Conservation (phyloP, 2,888 invertebrate genomes). For the Sphaerophoria rueppellii region DNA sequence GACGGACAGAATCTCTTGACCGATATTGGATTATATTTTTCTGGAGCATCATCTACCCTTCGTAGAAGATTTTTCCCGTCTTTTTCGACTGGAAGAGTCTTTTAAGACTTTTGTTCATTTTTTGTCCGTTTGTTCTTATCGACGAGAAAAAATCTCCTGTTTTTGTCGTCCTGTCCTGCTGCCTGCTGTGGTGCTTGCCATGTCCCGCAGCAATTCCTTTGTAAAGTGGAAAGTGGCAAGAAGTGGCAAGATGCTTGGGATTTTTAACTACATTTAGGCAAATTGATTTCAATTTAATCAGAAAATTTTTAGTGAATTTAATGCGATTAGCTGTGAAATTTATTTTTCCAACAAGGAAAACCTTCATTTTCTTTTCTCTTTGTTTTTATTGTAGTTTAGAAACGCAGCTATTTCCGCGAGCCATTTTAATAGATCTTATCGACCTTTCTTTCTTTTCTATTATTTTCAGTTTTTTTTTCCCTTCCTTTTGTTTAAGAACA, state of each 20-base stretch:
- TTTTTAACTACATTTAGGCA: slow-evolving; percentile 69
- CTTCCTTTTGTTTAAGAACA: slow-evolving; percentile 7
- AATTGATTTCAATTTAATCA: slow-evolving; percentile 74
- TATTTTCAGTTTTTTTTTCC: slow-evolving; percentile 17
- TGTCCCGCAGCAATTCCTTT: slow-evolving; percentile 18
- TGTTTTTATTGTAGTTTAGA: not conserved
- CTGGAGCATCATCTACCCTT: slow-evolving; percentile 1
- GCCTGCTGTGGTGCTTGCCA: slow-evolving; percentile 20
- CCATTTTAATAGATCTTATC: slow-evolving; percentile 36
- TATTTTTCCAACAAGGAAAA: slow-evolving; percentile 43
- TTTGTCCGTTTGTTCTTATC: not conserved
- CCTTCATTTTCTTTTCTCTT: slow-evolving; percentile 18
- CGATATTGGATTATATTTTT: slow-evolving; percentile 63
- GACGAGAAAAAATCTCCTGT: not conserved
- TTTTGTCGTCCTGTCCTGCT: not conserved
- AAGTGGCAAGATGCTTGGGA: slow-evolving; percentile 37
- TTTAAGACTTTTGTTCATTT: slow-evolving; percentile 9
- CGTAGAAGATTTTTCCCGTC: slow-evolving; percentile 25
- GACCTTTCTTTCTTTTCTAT: slow-evolving; percentile 13
- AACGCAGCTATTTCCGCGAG: slow-evolving; percentile 1
- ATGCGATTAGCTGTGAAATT: slow-evolving; percentile 74
- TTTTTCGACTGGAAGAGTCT: slow-evolving; percentile 16
- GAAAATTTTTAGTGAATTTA: slow-evolving; percentile 67
- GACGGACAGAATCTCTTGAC: slow-evolving; percentile 57
- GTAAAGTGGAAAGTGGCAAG: slow-evolving; percentile 33